Percentiles rank a stretch among this genome's conserved stretches.
Evolutionary conservation across 2,113 vertebrate species (phyloP).

Genomic region (Copsychus sechellarum): DNA sequence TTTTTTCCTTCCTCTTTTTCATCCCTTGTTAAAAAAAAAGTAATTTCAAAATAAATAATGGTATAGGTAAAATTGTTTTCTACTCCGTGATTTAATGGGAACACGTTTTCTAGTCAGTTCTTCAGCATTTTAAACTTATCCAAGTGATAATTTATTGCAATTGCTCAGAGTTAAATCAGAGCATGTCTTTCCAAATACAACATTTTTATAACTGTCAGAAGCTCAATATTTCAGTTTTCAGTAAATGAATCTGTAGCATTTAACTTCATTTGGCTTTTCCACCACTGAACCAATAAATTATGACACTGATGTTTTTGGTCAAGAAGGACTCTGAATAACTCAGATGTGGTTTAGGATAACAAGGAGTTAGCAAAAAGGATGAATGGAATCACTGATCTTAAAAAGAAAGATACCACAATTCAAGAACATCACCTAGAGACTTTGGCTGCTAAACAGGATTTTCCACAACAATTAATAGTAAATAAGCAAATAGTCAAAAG

Average conservation of each 20-base stretch:
- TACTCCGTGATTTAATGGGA: background rate
- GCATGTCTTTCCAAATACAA: background rate
- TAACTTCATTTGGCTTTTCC: background rate
- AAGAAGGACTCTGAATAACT: background rate
- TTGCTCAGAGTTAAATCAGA: background rate
- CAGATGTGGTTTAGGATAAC: background rate
- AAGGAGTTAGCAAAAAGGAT: background rate
- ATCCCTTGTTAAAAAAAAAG: background rate
- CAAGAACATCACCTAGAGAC: background rate
- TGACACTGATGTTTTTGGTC: background rate
- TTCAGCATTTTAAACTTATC: background rate
- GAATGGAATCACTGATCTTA: background rate
- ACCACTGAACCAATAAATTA: background rate
- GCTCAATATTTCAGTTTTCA: background rate
- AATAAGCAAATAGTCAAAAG: background rate
- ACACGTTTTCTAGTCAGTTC: background rate
- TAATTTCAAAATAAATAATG: background rate
- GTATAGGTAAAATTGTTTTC: background rate
- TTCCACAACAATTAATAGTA: background rate
- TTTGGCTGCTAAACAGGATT: background rate
- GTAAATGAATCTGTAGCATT: background rate
- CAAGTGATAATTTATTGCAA: background rate
- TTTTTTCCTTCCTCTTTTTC: background rate
- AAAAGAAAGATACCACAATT: background rate
- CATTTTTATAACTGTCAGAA: background rate